phyloP scores from a whole-genome alignment of 30 jellyfish, hydroid and myxozoan species.

The Aurelia coerulea region DNA sequence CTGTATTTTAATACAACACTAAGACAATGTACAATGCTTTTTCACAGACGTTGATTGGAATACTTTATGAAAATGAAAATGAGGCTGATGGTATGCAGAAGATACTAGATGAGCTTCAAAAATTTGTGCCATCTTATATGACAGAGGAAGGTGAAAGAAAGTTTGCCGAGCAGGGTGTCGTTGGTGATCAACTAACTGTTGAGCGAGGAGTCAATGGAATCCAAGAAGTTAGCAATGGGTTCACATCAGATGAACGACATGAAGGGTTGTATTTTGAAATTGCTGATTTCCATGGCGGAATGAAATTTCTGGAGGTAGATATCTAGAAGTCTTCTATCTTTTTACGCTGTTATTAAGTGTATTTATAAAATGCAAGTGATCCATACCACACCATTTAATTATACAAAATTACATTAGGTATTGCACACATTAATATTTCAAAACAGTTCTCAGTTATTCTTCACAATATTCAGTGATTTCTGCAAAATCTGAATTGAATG shows the following conservation, averaged over 20 bases:
- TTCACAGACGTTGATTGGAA: constrained; percentile 1
- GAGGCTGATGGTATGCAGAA: constrained; percentile 2
- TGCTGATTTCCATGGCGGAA: background rate
- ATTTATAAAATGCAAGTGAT: no score
- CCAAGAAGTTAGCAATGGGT: constrained; percentile 10
- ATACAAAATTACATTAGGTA: background rate
- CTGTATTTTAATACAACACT: no score
- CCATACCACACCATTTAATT: no score
- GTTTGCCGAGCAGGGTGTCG: constrained; percentile 13
- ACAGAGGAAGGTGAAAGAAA: background rate
- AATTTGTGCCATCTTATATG: constrained; percentile 7
- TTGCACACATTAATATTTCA: background rate
- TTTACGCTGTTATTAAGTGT: no score
- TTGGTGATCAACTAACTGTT: constrained; percentile 1
- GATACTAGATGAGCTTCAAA: background rate
- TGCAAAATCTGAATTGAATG: background rate
- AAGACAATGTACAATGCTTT: background rate
- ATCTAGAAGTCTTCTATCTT: no score
- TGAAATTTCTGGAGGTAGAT: no score
- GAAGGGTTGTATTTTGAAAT: background rate
- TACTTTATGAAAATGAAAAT: constrained; percentile 6
- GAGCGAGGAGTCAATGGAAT: constrained; percentile 12
- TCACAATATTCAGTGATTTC: background rate
- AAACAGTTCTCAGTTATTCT: constrained; percentile 2
- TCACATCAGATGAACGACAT: constrained; percentile 21